Evolutionary conservation across 2,888 invertebrate genomes (phyloP).

Genomic region (Plagodis pulveraria): DNA sequence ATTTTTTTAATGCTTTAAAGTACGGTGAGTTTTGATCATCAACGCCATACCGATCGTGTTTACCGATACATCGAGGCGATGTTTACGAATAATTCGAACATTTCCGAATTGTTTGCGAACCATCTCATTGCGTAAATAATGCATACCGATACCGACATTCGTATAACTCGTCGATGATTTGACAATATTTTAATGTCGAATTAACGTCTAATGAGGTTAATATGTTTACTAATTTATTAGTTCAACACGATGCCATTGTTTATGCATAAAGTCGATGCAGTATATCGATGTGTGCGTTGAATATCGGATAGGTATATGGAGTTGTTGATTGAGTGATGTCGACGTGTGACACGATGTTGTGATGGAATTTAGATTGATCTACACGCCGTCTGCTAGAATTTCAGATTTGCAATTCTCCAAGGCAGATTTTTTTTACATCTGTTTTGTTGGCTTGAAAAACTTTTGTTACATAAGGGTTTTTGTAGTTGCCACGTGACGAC

Average conservation of each 20-base stretch:
- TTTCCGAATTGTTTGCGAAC: conserved; percentile 39
- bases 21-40: conserved; percentile 13
- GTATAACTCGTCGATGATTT: conserved; percentile 26
- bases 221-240: conserved; percentile 32
- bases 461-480: too few relatives aligned
- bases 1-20: not conserved
- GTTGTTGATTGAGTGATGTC: conserved; percentile 15
- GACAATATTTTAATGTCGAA: conserved; percentile 40
- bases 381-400: not conserved
- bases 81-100: conserved; percentile 74
- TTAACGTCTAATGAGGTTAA: conserved; percentile 46
- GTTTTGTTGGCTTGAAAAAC: too few relatives aligned
- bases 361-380: conserved; percentile 1
- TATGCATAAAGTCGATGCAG: not conserved
- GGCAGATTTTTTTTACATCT: too few relatives aligned
- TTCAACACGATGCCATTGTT: conserved; percentile 17
- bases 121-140: conserved; percentile 45
- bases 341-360: not conserved
- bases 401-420: too few relatives aligned
- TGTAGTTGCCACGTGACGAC: too few relatives aligned
- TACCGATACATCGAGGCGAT: conserved; percentile 33
- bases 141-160: conserved; percentile 29
- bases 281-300: conserved; percentile 3
- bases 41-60: conserved; percentile 24
- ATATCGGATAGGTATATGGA: not conserved